Base-by-base conservation (phyloP, 1,140 invertebrate species). In the Drosophila tristis region DNA sequence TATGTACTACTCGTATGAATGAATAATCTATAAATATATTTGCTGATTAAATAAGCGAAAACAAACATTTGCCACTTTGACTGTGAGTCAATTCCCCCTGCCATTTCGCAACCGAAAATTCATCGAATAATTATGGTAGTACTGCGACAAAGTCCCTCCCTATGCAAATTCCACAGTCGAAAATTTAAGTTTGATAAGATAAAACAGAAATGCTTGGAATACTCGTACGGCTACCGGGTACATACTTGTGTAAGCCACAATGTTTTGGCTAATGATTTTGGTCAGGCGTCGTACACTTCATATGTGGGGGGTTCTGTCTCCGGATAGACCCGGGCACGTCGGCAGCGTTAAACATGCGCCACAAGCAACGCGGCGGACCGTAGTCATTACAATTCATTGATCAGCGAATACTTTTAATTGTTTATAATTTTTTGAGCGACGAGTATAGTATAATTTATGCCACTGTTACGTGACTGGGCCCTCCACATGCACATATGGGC, bases 11-110 rank as follows among this genome's bases (percentile, higher is more conserved):
- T 45, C 53, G 62, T 58, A 80, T 84, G 74, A 74, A 74, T 78
- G 64, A 87, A 86, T 78, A 72, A 50, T 74, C 72, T 87, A 87
- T 86, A 87, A 65, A 60, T 86, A 86, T 71, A 75, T 72, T 45
- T 57, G 82, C 82, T 87, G 81, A 86, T 86, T 82, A 86, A 80
- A 87, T 64, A 87, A 66, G 55, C 49, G 47, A 64, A 49, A 50
- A 15, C 59, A 25, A 60, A 44, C 67, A 54, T 66, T 66, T 74
- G 45, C 60, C 71, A 43, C 44, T 42, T 63, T 51, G 50, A 16
- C 39, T 61, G 50, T 68, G 78, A 80, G 45, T 84, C 75, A 84
- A 78, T 77, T 20, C 20, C 9, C 15, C 66, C 20, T 66, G 70
- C 60, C 68, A 74, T 51, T 49, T 45, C 49, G 58, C 62, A 70